phyloP scores from a whole-genome alignment of 2,888 invertebrate genomes.

The Cryptocephalus moraei region DNA sequence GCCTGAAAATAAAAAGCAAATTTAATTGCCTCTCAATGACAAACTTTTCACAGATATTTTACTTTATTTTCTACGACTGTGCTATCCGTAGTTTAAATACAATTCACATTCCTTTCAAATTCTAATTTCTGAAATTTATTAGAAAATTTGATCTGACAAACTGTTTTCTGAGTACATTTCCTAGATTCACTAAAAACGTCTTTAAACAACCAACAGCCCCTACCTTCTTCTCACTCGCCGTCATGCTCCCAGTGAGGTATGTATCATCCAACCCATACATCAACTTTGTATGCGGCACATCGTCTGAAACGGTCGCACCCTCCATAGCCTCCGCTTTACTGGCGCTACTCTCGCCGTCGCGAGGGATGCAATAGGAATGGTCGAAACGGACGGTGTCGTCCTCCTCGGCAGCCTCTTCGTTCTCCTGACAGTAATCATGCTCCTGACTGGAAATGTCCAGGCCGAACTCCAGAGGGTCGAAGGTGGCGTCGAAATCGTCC shows the following conservation, averaged over 20 bases:
- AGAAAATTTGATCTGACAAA: too few species aligned
- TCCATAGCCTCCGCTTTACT: conserved; percentile 2
- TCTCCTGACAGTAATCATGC: conserved; percentile 26
- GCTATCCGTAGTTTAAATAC: too few species aligned
- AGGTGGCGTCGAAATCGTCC: background rate
- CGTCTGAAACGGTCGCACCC: conserved; percentile 2
- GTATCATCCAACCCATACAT: conserved; percentile 24
- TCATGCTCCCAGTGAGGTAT: conserved; percentile 10
- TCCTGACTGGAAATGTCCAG: conserved; percentile 9
- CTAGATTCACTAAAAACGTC: background rate
- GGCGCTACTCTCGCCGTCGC: conserved; percentile 9
- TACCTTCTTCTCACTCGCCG: background rate
- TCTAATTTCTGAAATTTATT: too few species aligned
- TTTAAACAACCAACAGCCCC: background rate
- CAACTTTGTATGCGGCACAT: conserved; percentile 12
- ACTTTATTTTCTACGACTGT: too few species aligned
- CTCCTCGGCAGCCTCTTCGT: conserved; percentile 5
- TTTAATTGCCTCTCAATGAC: too few species aligned
- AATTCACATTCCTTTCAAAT: too few species aligned
- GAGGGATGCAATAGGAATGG: conserved; percentile 21
- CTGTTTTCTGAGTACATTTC: too few species aligned
- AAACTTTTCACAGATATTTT: too few species aligned
- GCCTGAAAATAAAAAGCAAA: too few species aligned
- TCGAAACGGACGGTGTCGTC: conserved; percentile 9
- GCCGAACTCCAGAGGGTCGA: background rate